Percentiles rank a stretch among this genome's conserved stretches.
phyloP scores from a whole-genome alignment of 2,797 vertebrate genomes.

The Lindbergichthys nudifrons region DNA sequence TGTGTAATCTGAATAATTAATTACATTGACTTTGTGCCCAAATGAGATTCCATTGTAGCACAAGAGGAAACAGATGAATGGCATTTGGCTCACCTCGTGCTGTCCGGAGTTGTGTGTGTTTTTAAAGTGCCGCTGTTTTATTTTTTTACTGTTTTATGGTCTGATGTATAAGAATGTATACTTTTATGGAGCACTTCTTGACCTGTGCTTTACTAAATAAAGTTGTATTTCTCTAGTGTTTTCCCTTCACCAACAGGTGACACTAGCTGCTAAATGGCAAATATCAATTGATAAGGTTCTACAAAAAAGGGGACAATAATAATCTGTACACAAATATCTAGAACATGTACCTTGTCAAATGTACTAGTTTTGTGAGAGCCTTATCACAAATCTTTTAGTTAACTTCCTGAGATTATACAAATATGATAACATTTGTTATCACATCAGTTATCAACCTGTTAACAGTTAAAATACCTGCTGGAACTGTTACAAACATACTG shows the following conservation, averaged over 20 bases:
- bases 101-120: too few relatives aligned
- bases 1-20: not conserved
- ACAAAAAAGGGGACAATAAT: too few relatives aligned
- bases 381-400: not conserved
- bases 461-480: not conserved
- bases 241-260: too few relatives aligned
- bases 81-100: too few relatives aligned
- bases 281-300: not conserved
- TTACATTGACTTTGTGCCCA: not conserved
- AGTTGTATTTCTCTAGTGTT: too few relatives aligned
- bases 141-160: too few relatives aligned
- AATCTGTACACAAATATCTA: not conserved
- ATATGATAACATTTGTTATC: not conserved
- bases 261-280: not conserved
- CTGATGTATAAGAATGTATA: too few relatives aligned
- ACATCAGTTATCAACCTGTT: not conserved
- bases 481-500: not conserved
- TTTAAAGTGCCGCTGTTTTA: too few relatives aligned
- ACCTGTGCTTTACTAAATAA: too few relatives aligned
- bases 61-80: not conserved
- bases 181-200: too few relatives aligned
- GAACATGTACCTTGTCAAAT: not conserved
- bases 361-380: not conserved
- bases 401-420: not conserved
- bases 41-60: not conserved